Evolutionary conservation across 2,888 invertebrate genomes (phyloP).

Genomic region (Eupeodes latifasciatus): DNA sequence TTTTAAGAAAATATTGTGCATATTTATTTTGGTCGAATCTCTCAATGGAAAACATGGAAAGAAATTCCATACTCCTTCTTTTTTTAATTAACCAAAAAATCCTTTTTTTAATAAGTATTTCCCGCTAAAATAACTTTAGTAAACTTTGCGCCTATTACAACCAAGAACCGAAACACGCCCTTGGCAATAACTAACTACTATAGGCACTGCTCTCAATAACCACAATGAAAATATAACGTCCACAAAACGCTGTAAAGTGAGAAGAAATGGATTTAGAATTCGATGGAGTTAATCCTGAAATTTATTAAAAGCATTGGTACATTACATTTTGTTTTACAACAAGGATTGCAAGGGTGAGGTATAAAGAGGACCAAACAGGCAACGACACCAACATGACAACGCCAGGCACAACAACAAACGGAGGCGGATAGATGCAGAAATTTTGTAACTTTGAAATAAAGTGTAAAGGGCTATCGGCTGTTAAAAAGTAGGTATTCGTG

Average conservation of each 20-base stretch:
- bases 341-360: background rate
- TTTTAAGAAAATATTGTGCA: too few species aligned
- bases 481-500: conserved; percentile 2
- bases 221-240: background rate
- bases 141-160: background rate
- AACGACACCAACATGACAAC: background rate
- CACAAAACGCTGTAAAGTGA: conserved; percentile 1
- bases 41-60: too few species aligned
- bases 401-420: too few species aligned
- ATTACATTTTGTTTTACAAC: conserved; percentile 44
- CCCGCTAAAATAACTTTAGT: background rate
- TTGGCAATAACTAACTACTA: background rate
- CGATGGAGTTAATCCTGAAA: conserved; percentile 75
- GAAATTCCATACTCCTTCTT: too few species aligned
- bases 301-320: conserved; percentile 67
- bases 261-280: conserved; percentile 67
- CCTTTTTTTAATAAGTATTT: too few species aligned
- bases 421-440: background rate
- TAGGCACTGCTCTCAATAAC: conserved; percentile 30
- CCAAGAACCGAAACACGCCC: background rate
- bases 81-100: too few species aligned
- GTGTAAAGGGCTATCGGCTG: background rate
- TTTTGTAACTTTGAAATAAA: conserved; percentile 13
- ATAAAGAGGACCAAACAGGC: background rate
- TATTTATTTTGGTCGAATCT: too few species aligned